phyloP scores from a whole-genome alignment of 2,113 vertebrate genomes.

The Orycteropus afer region DNA sequence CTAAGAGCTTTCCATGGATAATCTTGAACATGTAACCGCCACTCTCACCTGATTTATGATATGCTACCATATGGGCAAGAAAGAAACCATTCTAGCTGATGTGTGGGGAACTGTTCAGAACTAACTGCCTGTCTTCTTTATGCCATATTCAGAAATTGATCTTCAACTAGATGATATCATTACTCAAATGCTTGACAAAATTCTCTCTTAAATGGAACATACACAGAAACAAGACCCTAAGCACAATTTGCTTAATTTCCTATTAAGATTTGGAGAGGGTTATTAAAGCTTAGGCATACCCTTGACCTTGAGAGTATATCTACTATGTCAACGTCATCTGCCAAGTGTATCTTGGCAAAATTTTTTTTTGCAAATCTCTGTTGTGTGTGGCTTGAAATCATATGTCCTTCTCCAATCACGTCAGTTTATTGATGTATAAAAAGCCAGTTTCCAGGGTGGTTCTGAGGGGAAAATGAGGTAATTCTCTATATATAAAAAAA shows the following conservation, averaged over 20 bases:
- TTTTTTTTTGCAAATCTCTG: background rate
- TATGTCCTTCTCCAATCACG: background rate
- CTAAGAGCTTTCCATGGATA: background rate
- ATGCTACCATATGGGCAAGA: background rate
- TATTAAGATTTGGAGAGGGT: background rate
- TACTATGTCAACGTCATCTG: background rate
- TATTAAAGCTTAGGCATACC: background rate
- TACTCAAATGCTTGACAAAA: conserved; percentile 40
- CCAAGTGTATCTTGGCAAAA: background rate
- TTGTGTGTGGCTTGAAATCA: background rate
- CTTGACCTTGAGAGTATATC: background rate
- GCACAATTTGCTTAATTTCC: background rate
- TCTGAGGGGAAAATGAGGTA: background rate
- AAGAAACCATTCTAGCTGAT: conserved; percentile 55
- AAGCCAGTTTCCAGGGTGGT: background rate
- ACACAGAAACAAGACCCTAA: conserved; percentile 40
- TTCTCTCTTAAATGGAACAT: conserved; percentile 17
- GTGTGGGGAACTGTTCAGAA: background rate
- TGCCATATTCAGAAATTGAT: conserved; percentile 63
- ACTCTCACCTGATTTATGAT: background rate
- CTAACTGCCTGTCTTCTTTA: conserved; percentile 16
- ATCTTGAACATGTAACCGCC: conserved; percentile 16
- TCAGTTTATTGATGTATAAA: background rate
- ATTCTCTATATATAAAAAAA: fast-evolving
- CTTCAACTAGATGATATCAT: conserved; percentile 56